Evolutionary conservation across 1,140 invertebrate genomes (phyloP).

Genomic region (Marisa cornuarietis): DNA sequence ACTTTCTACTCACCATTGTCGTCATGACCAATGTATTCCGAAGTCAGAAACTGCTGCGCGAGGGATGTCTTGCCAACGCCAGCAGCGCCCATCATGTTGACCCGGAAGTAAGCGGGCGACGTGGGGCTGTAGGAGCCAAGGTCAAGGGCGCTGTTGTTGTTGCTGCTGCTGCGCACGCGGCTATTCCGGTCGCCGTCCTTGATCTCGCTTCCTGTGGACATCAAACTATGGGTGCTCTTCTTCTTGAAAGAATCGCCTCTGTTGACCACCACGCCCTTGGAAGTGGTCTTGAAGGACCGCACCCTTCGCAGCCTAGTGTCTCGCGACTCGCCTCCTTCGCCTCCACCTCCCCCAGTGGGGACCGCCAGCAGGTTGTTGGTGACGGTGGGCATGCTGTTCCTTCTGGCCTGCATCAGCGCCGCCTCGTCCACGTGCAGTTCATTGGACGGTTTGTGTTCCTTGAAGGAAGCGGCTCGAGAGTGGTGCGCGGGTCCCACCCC

Average conservation of each 20-base stretch:
- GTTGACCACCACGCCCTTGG: conserved; percentile 90
- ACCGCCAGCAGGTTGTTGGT: conserved; percentile 30
- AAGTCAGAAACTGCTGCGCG: conserved; percentile 91
- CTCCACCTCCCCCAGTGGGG: conserved; percentile 4
- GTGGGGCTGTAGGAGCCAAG: conserved; percentile 8
- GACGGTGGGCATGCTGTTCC: conserved; percentile 46
- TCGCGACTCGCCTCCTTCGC: background rate
- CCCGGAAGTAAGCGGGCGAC: conserved; percentile 71
- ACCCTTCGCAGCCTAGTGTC: conserved; percentile 78
- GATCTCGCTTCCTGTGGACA: conserved; percentile 74
- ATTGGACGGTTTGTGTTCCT: conserved; percentile 22
- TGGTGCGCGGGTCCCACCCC: background rate
- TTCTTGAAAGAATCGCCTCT: conserved; percentile 87
- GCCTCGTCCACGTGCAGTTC: conserved; percentile 6
- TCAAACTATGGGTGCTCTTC: conserved; percentile 72
- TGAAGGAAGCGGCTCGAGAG: conserved; percentile 18
- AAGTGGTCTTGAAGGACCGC: conserved; percentile 87
- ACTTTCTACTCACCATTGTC: conserved; percentile 21
- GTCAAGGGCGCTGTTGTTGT: conserved; percentile 6
- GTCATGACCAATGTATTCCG: conserved; percentile 75
- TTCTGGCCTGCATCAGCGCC: conserved; percentile 17
- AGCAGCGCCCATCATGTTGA: conserved; percentile 84
- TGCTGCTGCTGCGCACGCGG: conserved; percentile 9
- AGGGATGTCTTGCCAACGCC: conserved; percentile 89
- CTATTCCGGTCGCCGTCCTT: conserved; percentile 22